A percentile compares a stretch with the other conserved stretches of the same genome.
Conservation (phyloP, 2,113 vertebrate genomes). For the Microcebus jonahi region DNA sequence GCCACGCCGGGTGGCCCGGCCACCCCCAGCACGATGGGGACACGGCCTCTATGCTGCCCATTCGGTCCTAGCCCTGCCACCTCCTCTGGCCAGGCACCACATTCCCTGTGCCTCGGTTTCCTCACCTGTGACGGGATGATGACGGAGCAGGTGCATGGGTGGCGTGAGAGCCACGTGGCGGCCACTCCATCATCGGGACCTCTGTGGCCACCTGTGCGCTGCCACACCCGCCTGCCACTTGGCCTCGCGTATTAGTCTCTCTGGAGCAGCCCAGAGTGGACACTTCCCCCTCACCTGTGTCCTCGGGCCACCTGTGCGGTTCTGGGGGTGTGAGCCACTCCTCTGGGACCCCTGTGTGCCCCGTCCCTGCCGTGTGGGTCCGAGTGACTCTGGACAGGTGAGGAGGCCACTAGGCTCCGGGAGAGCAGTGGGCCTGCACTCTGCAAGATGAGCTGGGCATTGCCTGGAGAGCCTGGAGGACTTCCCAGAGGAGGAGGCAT, state of each 20-base stretch:
- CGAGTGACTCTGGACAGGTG: not conserved
- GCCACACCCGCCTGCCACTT: not conserved
- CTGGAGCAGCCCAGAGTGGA: fast-evolving
- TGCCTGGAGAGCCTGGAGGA: not conserved
- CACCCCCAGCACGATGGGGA: not conserved
- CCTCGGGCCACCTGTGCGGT: fast-evolving
- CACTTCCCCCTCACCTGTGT: not conserved
- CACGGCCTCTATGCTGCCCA: not conserved
- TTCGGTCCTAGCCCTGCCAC: not conserved
- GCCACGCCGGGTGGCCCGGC: not conserved
- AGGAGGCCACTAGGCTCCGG: not conserved
- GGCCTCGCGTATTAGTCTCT: fast-evolving
- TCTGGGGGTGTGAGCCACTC: not conserved
- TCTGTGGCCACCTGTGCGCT: not conserved
- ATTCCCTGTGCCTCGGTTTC: not conserved
- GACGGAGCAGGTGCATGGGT: not conserved
- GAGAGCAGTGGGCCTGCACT: not conserved
- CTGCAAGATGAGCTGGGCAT: not conserved
- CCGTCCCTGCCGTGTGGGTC: fast-evolving
- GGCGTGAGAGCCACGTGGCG: not conserved
- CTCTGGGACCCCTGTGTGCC: not conserved
- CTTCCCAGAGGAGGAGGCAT: not conserved
- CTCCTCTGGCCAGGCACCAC: not conserved
- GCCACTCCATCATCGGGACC: not conserved
- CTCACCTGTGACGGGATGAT: not conserved